Conservation (phyloP, 2,113 vertebrate genomes). For the Sinocyclocheilus maitianheensis region DNA sequence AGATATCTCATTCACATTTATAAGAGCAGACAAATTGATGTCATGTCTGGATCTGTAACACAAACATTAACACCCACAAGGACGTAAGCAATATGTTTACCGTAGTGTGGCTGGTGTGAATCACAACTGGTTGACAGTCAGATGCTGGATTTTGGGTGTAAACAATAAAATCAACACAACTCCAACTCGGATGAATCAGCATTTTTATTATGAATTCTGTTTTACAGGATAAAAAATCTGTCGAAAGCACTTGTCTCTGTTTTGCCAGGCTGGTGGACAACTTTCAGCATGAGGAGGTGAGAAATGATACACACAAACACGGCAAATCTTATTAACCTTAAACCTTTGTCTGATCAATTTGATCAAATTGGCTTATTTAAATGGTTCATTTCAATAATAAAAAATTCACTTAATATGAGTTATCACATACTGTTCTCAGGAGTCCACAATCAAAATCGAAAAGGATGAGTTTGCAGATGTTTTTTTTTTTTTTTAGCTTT, state of each 20-base stretch:
- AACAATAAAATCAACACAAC: neutral
- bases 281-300: conserved; percentile 98
- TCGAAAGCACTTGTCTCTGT: conserved; percentile 99
- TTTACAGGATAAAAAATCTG: conserved; percentile 96
- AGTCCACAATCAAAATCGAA: no score
- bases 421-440: no score
- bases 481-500: no score
- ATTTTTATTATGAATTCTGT: conserved; percentile 1
- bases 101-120: neutral
- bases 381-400: no score
- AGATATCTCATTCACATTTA: conserved; percentile 20
- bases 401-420: no score
- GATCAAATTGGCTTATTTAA: no score
- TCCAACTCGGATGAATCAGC: neutral
- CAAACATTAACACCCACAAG: neutral
- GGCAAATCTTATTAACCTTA: no score
- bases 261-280: conserved; percentile 98
- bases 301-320: neutral
- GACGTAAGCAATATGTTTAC: neutral
- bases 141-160: neutral
- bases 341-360: neutral
- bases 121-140: neutral
- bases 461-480: no score
- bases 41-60: neutral
- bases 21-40: neutral